These are phyloP conservation scores for Pardalotus punctatus DNA, from an alignment of 2,113 vertebrate genomes.

Conservation along the genomic window DNA sequence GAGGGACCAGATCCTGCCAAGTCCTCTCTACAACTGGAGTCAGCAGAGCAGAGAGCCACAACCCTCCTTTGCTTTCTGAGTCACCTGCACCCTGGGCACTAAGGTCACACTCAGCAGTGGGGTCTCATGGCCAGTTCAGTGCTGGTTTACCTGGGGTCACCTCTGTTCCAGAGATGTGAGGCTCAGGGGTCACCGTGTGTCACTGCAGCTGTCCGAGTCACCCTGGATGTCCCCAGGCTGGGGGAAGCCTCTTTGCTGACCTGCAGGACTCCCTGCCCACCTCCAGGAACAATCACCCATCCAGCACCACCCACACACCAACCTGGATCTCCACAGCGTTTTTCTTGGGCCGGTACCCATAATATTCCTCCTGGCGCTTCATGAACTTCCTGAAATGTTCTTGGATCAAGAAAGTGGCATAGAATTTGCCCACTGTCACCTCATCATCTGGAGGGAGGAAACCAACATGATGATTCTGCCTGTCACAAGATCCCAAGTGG, in stretches of 20 bases:
- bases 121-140: neutral
- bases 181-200: neutral
- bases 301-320: neutral
- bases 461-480: neutral
- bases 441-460: conserved; percentile 86
- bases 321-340: conserved; percentile 91
- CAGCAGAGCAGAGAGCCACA: neutral
- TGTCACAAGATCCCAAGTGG: neutral
- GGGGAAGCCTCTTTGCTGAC: neutral
- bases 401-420: conserved; percentile 97
- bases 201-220: neutral
- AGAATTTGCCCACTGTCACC: conserved; percentile 98
- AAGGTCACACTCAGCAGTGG: neutral
- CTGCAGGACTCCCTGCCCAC: neutral
- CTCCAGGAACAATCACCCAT: neutral
- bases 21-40: neutral
- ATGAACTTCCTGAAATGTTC: conserved; percentile 97
- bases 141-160: neutral
- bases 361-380: conserved; percentile 96
- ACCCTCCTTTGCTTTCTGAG: neutral
- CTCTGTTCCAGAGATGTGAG: neutral
- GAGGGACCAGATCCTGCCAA: neutral
- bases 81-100: neutral
- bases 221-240: neutral
- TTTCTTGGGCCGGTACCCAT: conserved; percentile 95